Percentiles rank a stretch among this genome's conserved stretches.
These are phyloP conservation scores for Chaetophractus vellerosus DNA, from an alignment of 2,797 vertebrate species.

Conservation along the genomic window DNA sequence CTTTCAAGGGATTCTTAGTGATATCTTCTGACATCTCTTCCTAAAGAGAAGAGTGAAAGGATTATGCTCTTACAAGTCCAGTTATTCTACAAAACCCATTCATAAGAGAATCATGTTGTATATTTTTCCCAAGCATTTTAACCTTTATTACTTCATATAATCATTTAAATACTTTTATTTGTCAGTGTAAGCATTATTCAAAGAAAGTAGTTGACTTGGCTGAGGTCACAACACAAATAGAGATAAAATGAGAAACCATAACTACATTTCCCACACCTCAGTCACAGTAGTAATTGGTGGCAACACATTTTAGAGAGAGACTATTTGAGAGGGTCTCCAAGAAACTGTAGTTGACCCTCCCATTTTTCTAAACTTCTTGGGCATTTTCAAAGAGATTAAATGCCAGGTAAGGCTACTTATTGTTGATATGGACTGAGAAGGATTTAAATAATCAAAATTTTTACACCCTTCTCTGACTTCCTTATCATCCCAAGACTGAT, in stretches of 20 bases:
- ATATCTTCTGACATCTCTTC: neutral
- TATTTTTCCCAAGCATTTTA: neutral
- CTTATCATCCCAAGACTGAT: too few species aligned
- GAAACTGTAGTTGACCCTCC: neutral
- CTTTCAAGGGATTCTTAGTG: neutral
- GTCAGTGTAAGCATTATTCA: neutral
- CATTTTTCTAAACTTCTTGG: neutral
- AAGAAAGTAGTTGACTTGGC: neutral
- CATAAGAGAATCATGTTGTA: neutral
- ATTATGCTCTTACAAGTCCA: too few species aligned
- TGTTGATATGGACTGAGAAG: neutral
- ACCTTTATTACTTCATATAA: neutral
- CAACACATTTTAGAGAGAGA: neutral
- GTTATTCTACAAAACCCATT: neutral
- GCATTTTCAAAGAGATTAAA: neutral
- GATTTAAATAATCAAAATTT: neutral
- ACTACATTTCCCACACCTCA: neutral
- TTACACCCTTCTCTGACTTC: neutral
- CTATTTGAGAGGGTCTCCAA: too few species aligned
- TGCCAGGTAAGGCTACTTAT: neutral
- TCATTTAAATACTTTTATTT: neutral
- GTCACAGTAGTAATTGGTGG: neutral
- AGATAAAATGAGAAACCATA: neutral
- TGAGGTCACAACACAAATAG: neutral
- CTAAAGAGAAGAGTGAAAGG: neutral